Conservation (phyloP, 2,888 invertebrate genomes). For the Abrostola tripartita region DNA sequence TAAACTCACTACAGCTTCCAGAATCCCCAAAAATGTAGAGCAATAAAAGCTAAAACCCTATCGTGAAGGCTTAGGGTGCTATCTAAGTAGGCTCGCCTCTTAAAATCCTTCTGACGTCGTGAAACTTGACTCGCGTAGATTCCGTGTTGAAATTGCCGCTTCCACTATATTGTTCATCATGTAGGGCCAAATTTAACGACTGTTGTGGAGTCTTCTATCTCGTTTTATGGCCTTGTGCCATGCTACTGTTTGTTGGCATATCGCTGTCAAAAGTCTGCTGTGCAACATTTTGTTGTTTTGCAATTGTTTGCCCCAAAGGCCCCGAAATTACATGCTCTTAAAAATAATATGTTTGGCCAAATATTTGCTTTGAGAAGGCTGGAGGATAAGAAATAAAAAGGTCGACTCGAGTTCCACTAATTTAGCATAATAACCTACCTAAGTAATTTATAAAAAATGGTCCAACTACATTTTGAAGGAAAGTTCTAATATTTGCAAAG, state of each 20-base stretch:
- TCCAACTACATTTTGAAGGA: slow-evolving; percentile 19
- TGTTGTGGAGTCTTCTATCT: slow-evolving; percentile 32
- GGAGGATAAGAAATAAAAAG: neutral
- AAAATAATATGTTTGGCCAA: neutral
- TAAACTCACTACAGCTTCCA: slow-evolving; percentile 16
- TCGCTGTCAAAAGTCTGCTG: slow-evolving; percentile 8
- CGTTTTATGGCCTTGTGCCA: slow-evolving; percentile 30
- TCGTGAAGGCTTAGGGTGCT: slow-evolving; percentile 61
- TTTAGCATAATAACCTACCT: slow-evolving; percentile 25
- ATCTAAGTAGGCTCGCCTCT: slow-evolving; percentile 60
- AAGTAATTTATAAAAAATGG: slow-evolving; percentile 8
- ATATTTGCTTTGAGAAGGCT: neutral
- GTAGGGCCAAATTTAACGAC: slow-evolving; percentile 46
- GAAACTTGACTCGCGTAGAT: slow-evolving; percentile 47
- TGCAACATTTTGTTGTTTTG: slow-evolving; percentile 9
- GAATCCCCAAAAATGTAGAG: slow-evolving; percentile 58
- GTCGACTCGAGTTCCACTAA: slow-evolving; percentile 17
- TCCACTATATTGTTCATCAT: slow-evolving; percentile 53
- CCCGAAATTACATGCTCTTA: neutral
- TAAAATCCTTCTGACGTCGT: slow-evolving; percentile 56
- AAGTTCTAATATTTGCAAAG: slow-evolving; percentile 38
- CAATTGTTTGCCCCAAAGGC: neutral
- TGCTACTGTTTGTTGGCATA: slow-evolving; percentile 1
- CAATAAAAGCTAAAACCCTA: slow-evolving; percentile 61
- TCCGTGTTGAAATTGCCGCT: slow-evolving; percentile 48